phyloP scores from a whole-genome alignment of 2,888 invertebrate genomes.

The Acanthosoma haemorrhoidale region DNA sequence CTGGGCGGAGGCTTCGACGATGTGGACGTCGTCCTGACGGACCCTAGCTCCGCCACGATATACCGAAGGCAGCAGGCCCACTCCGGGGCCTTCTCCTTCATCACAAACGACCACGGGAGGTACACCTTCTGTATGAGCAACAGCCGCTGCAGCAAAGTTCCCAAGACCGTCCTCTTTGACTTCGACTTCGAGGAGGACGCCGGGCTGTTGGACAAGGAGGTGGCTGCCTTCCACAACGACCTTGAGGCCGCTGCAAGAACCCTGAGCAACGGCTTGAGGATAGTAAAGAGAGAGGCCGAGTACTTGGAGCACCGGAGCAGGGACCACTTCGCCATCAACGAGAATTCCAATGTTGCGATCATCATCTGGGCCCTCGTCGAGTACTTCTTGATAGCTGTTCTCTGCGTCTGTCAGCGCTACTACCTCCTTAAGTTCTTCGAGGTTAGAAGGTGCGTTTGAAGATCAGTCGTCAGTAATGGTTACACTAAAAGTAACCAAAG shows the following conservation, averaged over 20 bases:
- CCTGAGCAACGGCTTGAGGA: neutral
- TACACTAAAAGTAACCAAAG: too few species aligned
- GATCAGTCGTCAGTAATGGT: too few species aligned
- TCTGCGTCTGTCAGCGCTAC: neutral
- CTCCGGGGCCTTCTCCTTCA: neutral
- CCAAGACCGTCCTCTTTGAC: neutral
- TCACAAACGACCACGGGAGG: neutral
- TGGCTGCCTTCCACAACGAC: neutral
- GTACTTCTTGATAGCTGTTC: neutral
- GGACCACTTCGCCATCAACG: neutral
- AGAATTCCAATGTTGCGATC: neutral
- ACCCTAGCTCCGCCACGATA: neutral
- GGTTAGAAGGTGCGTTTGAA: constrained; percentile 9
- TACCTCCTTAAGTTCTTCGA: neutral
- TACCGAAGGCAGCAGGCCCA: neutral
- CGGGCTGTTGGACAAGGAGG: neutral
- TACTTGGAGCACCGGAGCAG: neutral
- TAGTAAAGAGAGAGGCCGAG: neutral
- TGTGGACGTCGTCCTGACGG: neutral
- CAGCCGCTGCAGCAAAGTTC: neutral
- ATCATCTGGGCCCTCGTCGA: neutral
- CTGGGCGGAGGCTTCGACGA: neutral
- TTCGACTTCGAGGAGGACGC: neutral
- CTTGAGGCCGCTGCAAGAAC: neutral
- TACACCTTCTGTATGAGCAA: neutral